These are phyloP conservation scores for Drosophila tani DNA, from an alignment of 1,140 invertebrate species.

Conservation along the genomic window DNA sequence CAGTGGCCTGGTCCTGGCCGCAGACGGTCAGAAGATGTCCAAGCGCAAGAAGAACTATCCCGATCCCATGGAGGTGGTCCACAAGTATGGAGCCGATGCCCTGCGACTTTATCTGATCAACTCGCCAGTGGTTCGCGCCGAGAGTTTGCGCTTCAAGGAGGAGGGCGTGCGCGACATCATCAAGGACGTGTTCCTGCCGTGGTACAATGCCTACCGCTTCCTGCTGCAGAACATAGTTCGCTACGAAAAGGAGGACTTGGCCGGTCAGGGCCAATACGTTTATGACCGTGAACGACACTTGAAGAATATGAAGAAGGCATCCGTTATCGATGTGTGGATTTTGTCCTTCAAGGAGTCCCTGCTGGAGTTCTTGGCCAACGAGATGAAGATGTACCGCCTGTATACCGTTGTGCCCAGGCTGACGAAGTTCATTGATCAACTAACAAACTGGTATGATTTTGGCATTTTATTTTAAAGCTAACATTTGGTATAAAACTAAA, in stretches of 20 bases:
- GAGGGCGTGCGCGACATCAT: conserved; percentile 98
- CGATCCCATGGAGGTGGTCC: conserved; percentile 96
- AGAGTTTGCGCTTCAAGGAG: conserved; percentile 98
- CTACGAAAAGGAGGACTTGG: conserved; percentile 90
- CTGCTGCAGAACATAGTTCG: conserved; percentile 96
- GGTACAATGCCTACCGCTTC: conserved; percentile 99
- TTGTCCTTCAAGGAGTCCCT: conserved; percentile 97
- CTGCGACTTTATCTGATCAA: conserved; percentile 98
- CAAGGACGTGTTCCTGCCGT: conserved; percentile 99
- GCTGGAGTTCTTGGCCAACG: conserved; percentile 93
- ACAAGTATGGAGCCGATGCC: conserved; percentile 98
- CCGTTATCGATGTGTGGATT: conserved; percentile 99
- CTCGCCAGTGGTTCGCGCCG: conserved; percentile 98
- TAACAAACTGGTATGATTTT: conserved; percentile 94
- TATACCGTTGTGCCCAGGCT: conserved; percentile 98
- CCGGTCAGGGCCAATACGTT: conserved; percentile 85
- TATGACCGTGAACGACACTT: conserved; percentile 88
- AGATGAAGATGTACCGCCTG: conserved; percentile 97
- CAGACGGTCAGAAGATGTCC: conserved; percentile 99
- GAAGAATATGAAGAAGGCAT: conserved; percentile 85
- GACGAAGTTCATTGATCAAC: conserved; percentile 98
- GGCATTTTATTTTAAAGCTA: too few relatives aligned
- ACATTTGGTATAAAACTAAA: too few relatives aligned
- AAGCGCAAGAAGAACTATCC: conserved; percentile 99
- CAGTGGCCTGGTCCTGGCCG: conserved; percentile 97